Evolutionary conservation across 2,797 vertebrate genomes (phyloP).

Genomic region (Eulemur rubriventer): DNA sequence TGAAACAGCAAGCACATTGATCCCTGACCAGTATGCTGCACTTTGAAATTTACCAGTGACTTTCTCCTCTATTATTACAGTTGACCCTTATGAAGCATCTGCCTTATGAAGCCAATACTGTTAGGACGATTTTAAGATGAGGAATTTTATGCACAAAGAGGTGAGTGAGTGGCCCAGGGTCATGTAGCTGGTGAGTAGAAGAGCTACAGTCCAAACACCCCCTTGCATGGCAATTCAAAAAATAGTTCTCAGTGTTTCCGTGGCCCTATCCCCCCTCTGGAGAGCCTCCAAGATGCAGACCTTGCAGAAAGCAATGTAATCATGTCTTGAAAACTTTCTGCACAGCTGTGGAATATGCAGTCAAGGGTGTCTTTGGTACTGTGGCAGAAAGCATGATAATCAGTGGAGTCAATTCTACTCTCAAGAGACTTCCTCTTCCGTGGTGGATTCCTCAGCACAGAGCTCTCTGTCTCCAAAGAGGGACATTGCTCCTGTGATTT

Average conservation of each 20-base stretch:
- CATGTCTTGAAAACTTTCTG: slow-evolving; percentile 65
- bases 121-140: not conserved
- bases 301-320: slow-evolving; percentile 53
- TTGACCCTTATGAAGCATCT: not conserved
- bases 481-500: slow-evolving; percentile 55
- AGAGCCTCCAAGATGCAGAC: not conserved
- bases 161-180: not conserved
- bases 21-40: not conserved
- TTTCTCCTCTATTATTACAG: not conserved
- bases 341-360: slow-evolving; percentile 44
- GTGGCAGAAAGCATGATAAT: slow-evolving; percentile 68
- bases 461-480: slow-evolving; percentile 61
- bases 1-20: not conserved
- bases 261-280: not conserved
- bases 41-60: not conserved
- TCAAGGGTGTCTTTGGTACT: slow-evolving; percentile 63
- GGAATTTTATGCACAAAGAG: not conserved
- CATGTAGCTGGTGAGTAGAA: not conserved
- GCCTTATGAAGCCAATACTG: not conserved
- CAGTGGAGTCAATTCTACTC: slow-evolving; percentile 72
- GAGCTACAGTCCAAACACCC: not conserved
- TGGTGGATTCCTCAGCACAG: slow-evolving; percentile 70
- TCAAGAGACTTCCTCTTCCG: slow-evolving; percentile 56
- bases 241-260: slow-evolving; percentile 35
- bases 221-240: not conserved